Conservation (phyloP, 1,140 invertebrate genomes). For the Leptopilina clavipes region DNA sequence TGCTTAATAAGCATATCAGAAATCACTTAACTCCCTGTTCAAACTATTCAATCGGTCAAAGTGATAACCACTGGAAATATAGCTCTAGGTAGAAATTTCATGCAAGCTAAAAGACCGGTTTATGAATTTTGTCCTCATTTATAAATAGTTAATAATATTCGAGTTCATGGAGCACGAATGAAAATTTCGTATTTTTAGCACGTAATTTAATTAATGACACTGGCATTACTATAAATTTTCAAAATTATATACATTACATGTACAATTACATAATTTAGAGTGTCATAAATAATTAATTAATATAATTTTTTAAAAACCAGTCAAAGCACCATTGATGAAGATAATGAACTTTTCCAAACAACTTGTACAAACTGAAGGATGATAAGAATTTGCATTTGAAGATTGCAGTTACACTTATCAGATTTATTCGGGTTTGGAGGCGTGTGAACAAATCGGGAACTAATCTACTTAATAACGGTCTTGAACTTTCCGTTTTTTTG, state of each 20-base stretch:
- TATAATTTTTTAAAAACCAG: not conserved
- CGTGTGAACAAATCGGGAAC: not conserved
- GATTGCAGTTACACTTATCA: conserved; percentile 8
- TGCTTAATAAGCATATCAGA: conserved; percentile 46
- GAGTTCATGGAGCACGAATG: not conserved
- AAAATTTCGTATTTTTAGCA: not conserved
- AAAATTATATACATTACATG: not conserved
- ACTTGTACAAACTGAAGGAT: not conserved
- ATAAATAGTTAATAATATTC: not conserved
- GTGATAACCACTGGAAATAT: conserved; percentile 1
- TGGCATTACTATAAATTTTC: not conserved
- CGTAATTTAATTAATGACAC: not conserved
- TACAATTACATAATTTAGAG: not conserved
- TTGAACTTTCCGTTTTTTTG: not conserved
- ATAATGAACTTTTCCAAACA: not conserved
- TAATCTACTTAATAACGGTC: conserved; percentile 20
- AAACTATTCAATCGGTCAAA: not conserved
- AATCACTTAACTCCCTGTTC: conserved; percentile 36
- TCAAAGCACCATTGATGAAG: not conserved
- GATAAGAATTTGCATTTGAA: not conserved
- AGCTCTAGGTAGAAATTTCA: not conserved
- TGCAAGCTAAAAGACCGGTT: conserved; percentile 17
- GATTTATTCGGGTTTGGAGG: conserved; percentile 2
- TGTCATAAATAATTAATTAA: not conserved
- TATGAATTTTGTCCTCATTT: conserved; percentile 4